Evolutionary conservation across 2,888 invertebrate species (phyloP).

Genomic region (Podotricha telesiphe): DNA sequence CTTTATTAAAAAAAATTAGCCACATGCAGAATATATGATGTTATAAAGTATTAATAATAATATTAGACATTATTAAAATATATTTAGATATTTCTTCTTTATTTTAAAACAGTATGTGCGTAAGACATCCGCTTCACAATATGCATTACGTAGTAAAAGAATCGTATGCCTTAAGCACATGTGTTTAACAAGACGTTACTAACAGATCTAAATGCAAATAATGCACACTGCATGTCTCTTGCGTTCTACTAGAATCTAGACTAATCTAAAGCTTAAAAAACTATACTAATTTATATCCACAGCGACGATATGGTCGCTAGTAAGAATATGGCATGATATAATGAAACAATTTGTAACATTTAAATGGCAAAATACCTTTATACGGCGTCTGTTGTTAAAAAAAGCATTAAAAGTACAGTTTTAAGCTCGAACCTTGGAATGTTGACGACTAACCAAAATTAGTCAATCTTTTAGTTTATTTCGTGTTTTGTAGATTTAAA

Average conservation of each 20-base stretch:
- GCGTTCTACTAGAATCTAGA: conserved; percentile 39
- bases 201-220: conserved; percentile 41
- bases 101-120: not conserved
- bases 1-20: not conserved
- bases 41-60: not conserved
- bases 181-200: conserved; percentile 24
- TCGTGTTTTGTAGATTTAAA: not conserved
- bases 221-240: conserved; percentile 36
- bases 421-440: not conserved
- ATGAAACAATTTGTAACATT: conserved; percentile 2
- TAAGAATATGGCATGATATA: conserved; percentile 11
- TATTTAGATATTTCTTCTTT: not conserved
- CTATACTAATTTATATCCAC: not conserved
- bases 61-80: not conserved
- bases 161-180: conserved; percentile 27
- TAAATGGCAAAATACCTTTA: conserved; percentile 37
- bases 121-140: not conserved
- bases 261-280: conserved; percentile 40
- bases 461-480: not conserved
- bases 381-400: conserved; percentile 33
- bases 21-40: not conserved
- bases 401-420: conserved; percentile 12
- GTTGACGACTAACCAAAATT: not conserved
- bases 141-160: not conserved
- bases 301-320: conserved; percentile 17